Evolutionary conservation across 2,113 vertebrate species (phyloP).

Genomic region (Chrysochloris asiatica): DNA sequence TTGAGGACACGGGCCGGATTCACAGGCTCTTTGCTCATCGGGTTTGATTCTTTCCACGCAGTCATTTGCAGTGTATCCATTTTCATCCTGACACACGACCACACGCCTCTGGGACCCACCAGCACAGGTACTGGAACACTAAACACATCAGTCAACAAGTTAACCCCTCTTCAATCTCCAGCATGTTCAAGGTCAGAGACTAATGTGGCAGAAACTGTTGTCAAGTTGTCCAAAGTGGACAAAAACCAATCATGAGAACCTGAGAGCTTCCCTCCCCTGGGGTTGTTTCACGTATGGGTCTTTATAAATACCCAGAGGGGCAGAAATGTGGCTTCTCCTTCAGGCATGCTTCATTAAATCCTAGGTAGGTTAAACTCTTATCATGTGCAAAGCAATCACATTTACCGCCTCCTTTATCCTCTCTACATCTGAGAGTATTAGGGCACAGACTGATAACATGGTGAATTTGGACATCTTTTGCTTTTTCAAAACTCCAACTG

Average conservation of each 20-base stretch:
- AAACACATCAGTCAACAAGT: conserved; percentile 71
- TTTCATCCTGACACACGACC: conserved; percentile 98
- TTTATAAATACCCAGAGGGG: background rate
- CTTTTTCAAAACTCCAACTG: conserved; percentile 2
- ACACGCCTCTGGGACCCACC: conserved; percentile 98
- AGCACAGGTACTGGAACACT: conserved; percentile 98
- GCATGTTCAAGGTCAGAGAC: background rate
- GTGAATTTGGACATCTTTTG: background rate
- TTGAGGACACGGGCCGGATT: conserved; percentile 96
- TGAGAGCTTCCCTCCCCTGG: background rate
- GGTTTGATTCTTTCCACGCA: conserved; percentile 94
- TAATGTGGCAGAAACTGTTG: background rate
- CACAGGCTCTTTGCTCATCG: conserved; percentile 93
- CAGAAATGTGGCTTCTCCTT: background rate
- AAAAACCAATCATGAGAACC: background rate
- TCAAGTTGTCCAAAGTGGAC: background rate
- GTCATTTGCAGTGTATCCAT: conserved; percentile 92
- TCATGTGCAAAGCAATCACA: background rate
- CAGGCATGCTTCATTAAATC: background rate
- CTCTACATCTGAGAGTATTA: background rate
- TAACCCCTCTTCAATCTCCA: background rate
- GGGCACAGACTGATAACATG: background rate
- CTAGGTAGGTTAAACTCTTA: background rate
- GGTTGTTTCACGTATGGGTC: background rate
- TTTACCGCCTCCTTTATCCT: background rate